Evolutionary conservation across 2,797 vertebrate species (phyloP), one percentile per base, ranked within the genome.

Genomic region (Mormyrops boulengeri): DNA sequence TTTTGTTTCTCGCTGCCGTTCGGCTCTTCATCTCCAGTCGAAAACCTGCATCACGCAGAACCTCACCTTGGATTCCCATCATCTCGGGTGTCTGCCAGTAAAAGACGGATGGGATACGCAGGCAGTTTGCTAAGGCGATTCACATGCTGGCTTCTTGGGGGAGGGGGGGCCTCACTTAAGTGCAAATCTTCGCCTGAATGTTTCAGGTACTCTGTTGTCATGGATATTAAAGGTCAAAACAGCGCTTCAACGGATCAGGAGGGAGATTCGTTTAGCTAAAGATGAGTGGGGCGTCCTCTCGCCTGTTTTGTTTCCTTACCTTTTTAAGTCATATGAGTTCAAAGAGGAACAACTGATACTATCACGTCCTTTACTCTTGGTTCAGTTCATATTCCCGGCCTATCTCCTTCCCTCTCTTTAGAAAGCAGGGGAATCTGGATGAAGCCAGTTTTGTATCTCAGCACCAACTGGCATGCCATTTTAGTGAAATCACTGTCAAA

Each of bases 1-100:
- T 93, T 95, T 94, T 94, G 94, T 96, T 94, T 90, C 88, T 89
- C 91, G 91, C 88, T 90, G 91, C 94, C 94, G 91, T 92, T 90
- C 93, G 94, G 94, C 91, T 90, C 89, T 47, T 91, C 89, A 89
- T 19, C 26, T 62, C 84, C 47, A 30, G 19, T 66, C 22, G 49
- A 8, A 41, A 30, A 3, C 2, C 5, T 22, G 9, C 57, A 34
- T 12, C 3, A 3, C 14, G 12, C 85, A 7, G 34, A 60, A n/a
- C 17, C 22, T 14, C 50, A 30, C 84, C 84, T 60, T 57, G 30
- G 26, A 50, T 44, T 19, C 4, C 22, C 49, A 26, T 52, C 47
- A 14, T 52, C 49, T 52, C 84, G 5, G 22, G 12, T 14, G 4
- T 53, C 50, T 30, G 11, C 53, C 9, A 19, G 11, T 38, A 19